phyloP scores from a whole-genome alignment of 1,140 invertebrate genomes.

The Brachionus rotundiformis region DNA sequence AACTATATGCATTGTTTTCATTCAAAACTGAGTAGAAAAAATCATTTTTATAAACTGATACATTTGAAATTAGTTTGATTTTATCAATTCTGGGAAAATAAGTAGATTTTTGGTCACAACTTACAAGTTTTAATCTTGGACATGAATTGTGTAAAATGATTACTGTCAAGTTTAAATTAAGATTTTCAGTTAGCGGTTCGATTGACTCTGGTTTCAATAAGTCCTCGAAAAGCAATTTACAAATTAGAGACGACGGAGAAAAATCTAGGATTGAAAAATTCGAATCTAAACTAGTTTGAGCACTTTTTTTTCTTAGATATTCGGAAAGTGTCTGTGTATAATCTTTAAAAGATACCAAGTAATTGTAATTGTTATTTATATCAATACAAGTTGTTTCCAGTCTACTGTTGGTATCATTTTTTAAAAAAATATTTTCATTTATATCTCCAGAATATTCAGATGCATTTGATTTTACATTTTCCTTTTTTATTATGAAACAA shows the following conservation, averaged over 20 bases:
- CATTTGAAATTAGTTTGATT: background rate
- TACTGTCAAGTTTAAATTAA: constrained; percentile 62
- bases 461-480: background rate
- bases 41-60: constrained; percentile 8
- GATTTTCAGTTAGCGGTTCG: constrained; percentile 58
- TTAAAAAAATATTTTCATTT: background rate
- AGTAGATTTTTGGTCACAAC: constrained; percentile 55
- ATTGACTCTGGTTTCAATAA: constrained; percentile 51
- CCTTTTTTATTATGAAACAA: background rate
- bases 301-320: constrained; percentile 27
- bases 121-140: constrained; percentile 54
- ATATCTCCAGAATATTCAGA: background rate
- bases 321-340: constrained; percentile 5
- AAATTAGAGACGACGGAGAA: constrained; percentile 16
- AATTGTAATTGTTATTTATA: background rate
- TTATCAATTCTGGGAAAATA: background rate
- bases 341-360: constrained; percentile 36
- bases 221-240: constrained; percentile 37
- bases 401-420: background rate
- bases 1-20: background rate
- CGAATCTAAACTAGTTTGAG: background rate
- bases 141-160: constrained; percentile 63
- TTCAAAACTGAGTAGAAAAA: constrained; percentile 52
- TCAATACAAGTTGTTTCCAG: background rate
- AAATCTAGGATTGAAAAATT: constrained; percentile 14